Conservation (phyloP, 1,140 invertebrate genomes). For the Harpegnathos saltator region DNA sequence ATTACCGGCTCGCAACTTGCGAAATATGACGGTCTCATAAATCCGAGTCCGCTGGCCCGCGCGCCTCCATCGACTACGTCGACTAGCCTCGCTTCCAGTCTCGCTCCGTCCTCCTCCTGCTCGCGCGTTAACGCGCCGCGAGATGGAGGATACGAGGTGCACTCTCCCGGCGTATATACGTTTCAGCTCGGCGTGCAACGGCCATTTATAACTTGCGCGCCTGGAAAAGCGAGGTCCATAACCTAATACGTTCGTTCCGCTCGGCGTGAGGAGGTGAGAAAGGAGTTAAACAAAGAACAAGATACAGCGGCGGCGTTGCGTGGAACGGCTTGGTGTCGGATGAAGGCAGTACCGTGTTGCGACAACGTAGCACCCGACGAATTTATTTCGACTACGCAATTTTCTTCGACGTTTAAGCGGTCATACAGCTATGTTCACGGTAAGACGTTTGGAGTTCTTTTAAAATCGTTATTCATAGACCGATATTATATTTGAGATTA, state of each 20-base stretch:
- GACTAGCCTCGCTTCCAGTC: conserved; percentile 74
- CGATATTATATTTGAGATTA: too few species aligned
- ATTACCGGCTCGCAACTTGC: conserved; percentile 85
- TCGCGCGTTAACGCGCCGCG: conserved; percentile 49
- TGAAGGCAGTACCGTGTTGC: conserved; percentile 64
- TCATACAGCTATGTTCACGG: background rate
- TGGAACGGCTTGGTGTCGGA: conserved; percentile 57
- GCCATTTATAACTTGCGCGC: conserved; percentile 78
- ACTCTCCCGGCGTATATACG: conserved; percentile 66
- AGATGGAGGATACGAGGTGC: conserved; percentile 60
- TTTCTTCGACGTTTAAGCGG: background rate
- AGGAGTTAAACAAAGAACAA: conserved; percentile 75
- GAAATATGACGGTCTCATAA: conserved; percentile 86
- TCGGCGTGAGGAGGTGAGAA: conserved; percentile 69
- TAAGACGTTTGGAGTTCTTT: too few species aligned
- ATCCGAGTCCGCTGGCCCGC: conserved; percentile 81
- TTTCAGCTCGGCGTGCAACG: conserved; percentile 74
- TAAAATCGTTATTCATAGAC: too few species aligned
- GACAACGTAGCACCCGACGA: conserved; percentile 61
- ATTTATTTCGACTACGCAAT: background rate
- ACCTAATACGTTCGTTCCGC: conserved; percentile 76
- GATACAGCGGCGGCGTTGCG: conserved; percentile 68
- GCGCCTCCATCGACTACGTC: conserved; percentile 76
- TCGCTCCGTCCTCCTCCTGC: conserved; percentile 53
- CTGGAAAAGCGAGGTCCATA: conserved; percentile 78